Base-by-base conservation (phyloP, 2,888 invertebrate species). In the Hermodice carunculata region DNA sequence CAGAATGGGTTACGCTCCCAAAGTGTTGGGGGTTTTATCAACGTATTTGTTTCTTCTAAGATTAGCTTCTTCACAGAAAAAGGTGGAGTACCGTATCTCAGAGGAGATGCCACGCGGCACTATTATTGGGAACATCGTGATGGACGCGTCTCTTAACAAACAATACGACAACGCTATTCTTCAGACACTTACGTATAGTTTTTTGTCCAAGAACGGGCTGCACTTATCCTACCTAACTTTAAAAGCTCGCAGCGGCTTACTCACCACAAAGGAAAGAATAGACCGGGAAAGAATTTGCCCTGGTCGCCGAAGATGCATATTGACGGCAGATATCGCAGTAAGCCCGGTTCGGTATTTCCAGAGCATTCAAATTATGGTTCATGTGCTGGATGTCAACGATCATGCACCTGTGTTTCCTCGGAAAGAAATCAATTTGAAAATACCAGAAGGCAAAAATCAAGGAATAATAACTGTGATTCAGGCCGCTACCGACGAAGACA, bases 271-370 rank as follows among this genome's bases (percentile, higher is more conserved):
- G 51, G 28, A 40, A 11, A n/a, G n/a, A n/a, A 60, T 63, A 3
- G 63, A 63, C 49, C 44, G 63, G 5, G 63, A 63, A 22, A 8
- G 22, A 1, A 56, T 63, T 17, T 63, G 63, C 29, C 53, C 57
- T 1, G 24, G 31, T 19, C 24, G 32, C n/a, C 48, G 49, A 17
- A 37, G 24, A 2, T 63, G 63, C 37, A 19, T 46, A 17, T 48
- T 63, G 3, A 31, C n/a, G 22, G 29, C 60, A 34, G 64, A 64
- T 34, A 43, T 64, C 6, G 46, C 49, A 22, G 64, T 64, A 22
- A 44, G 53, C 1, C 64, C 64, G 2, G 49, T 52, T 17, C 58
- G 60, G 46, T 64, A 60, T 32, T 64, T 64, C 64, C 58, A 64
- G 34, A 54, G 59, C 29, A 40, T 64, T 11, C 40, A 52, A 22